Base-by-base conservation (phyloP, 1,140 invertebrate species). In the Rhyacophila brunnea region DNA sequence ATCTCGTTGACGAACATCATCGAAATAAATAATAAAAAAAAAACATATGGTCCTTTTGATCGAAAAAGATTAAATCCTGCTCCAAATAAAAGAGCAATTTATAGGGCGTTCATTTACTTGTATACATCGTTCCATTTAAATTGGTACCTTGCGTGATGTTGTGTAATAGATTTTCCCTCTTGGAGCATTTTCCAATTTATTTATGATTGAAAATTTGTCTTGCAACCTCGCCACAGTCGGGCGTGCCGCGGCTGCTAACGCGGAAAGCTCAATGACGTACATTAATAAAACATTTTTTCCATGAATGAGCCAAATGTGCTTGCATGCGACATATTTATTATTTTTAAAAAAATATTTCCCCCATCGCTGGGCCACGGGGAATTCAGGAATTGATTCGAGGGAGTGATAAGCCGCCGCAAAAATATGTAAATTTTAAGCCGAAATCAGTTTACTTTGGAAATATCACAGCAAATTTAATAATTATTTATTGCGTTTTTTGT, bases 121-220 rank as follows among this genome's bases (percentile, higher is more conserved):
- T 62, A 47, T 53, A 44, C 28, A 48, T 14, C 15, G 44, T 18
- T 34, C 38, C 47, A 38, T 55, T 56, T 50, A 42, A 63, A 58
- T 55, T 50, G 59, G 53, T 50, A 40, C 53, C 48, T 63, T 45
- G 61, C 61, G 61, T 63, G 61, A 53, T 40, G 55, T 42, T 40
- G 35, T 34, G 40, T 58, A 63, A 63, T 58, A 63, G 35, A 63
- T 63, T 63, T 61, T 49, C 60, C 44, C 58, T 48, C 43, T 28
- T 49, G 45, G 50, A 58, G 55, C 32, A 57, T 53, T 62, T 62
- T 62, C 54, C 55, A 62, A 62, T 62, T 62, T 62, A 62, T 62
- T 62, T 62, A 62, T 62, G 60, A 62, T 62, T 62, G 60, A 62
- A 62, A 62, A 62, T 62, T 58, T 58, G 60, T 62, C 55, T 62